Evolutionary conservation across 2,797 vertebrate species (phyloP), one percentile per base, ranked within the genome.

Genomic region (Muscicapa comitata): DNA sequence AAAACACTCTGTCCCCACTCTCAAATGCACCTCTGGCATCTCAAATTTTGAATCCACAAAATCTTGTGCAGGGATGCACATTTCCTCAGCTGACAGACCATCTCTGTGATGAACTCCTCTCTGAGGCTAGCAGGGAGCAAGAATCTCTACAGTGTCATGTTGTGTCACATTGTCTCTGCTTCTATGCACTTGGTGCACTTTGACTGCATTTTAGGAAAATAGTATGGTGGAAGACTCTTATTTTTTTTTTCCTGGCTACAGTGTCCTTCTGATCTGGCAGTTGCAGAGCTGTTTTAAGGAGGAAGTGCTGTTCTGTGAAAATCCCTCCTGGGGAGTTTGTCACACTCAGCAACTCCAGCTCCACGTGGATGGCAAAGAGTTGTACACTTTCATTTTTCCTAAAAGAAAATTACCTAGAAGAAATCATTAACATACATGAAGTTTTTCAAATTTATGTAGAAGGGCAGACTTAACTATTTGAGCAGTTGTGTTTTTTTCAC

Each of bases 311-410:
- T 8, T 83, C 48, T 63, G 47, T 33, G 45, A 20, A 62, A 53
- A 53, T 33, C 43, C n/a, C 17, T 77, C 28, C 43, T 29, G 1
- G 25, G 7, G 18, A 7, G 5, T 37, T 68, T 50, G 38, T 48
- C 26, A 2, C 38, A 31, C 42, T 31, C 10, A 0, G 17, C 0
- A 0, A 45, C n/a, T 81, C 58, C 40, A 70, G 1, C 9, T 68
- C 35, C 0, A 0, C 3, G 11, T 25, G 21, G 21, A 55, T 31
- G 24, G 45, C 0, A 0, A 72, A 68, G 58, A 45, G 28, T n/a
- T 68, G 21, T 4, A 48, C 10, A 16, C 5, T 58, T 61, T 14
- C 38, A 26, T 53, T 87, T 81, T 62, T 84, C 37, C 37, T 71
- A 40, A 53, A 63, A 59, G 21, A 57, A 61, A 35, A 4, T 13